A percentile compares a stretch with the other conserved stretches of the same genome.
Conservation (phyloP, 2,888 invertebrate species). For the Augiades crinisus region DNA sequence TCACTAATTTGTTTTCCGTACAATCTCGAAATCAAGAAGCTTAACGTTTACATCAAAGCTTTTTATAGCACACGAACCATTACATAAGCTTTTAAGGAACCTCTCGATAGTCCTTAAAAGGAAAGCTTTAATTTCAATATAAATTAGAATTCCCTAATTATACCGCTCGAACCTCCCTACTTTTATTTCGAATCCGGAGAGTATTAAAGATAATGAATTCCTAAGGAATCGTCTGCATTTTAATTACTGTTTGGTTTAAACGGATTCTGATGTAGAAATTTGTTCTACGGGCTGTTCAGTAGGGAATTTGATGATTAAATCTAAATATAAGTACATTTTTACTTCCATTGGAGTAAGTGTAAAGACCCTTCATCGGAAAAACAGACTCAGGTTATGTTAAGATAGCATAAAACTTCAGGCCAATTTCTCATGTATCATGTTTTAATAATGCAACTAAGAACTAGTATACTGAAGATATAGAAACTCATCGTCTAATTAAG, state of each 20-base stretch:
- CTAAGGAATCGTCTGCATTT: conserved; percentile 16
- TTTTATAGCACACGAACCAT: not conserved
- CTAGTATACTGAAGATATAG: no score
- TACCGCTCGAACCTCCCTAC: not conserved
- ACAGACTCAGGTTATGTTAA: no score
- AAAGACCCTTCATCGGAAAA: no score
- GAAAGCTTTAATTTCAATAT: conserved; percentile 12
- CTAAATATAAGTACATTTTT: no score
- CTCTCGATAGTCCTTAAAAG: not conserved
- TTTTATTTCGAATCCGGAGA: conserved; percentile 8
- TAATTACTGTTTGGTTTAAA: conserved; percentile 18
- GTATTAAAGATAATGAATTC: conserved; percentile 15
- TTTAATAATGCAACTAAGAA: no score
- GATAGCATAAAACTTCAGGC: no score
- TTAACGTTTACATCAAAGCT: not conserved
- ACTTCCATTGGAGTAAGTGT: no score
- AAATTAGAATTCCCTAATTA: conserved; percentile 18
- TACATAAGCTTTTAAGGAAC: not conserved
- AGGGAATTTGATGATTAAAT: not conserved
- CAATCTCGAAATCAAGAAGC: no score
- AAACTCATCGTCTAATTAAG: no score
- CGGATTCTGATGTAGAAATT: not conserved
- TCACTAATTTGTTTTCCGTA: no score
- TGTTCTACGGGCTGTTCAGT: not conserved
- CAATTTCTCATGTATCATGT: no score